These are phyloP conservation scores for Sarcophaga bullata DNA, from an alignment of 1,140 invertebrate species.

Conservation along the genomic window DNA sequence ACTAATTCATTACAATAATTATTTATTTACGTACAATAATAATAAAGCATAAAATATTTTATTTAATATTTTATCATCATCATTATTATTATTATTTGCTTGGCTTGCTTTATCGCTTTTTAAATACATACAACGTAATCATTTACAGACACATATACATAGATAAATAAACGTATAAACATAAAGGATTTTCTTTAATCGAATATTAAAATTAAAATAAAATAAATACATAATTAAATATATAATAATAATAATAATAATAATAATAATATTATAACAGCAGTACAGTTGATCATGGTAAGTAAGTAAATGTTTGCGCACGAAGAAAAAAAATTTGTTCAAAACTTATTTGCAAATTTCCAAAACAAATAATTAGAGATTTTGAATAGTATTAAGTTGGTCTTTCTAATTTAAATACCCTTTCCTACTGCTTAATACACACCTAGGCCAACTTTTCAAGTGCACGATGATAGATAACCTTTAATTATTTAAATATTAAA, in stretches of 20 bases:
- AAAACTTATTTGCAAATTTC: no score
- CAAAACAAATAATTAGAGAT: no score
- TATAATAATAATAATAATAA: background rate
- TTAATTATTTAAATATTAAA: conserved; percentile 12
- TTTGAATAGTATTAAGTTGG: background rate
- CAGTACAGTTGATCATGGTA: background rate
- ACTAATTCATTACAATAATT: background rate
- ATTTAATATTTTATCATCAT: background rate
- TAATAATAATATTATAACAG: background rate
- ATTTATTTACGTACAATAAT: background rate
- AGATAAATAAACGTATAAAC: no score
- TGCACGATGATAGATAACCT: background rate
- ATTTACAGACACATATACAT: background rate
- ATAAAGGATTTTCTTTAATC: no score
- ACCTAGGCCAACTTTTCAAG: background rate
- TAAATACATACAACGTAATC: background rate
- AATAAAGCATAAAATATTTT: background rate
- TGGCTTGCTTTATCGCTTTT: background rate
- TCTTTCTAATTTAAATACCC: background rate
- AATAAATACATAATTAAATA: no score
- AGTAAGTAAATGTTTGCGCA: background rate
- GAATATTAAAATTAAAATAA: no score
- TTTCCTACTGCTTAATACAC: background rate
- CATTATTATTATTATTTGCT: background rate
- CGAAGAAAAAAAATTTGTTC: no score